These are phyloP conservation scores for Umimayanthus chanpuru DNA, from an alignment of 92 coral and sea anemone genomes.

Conservation along the genomic window DNA sequence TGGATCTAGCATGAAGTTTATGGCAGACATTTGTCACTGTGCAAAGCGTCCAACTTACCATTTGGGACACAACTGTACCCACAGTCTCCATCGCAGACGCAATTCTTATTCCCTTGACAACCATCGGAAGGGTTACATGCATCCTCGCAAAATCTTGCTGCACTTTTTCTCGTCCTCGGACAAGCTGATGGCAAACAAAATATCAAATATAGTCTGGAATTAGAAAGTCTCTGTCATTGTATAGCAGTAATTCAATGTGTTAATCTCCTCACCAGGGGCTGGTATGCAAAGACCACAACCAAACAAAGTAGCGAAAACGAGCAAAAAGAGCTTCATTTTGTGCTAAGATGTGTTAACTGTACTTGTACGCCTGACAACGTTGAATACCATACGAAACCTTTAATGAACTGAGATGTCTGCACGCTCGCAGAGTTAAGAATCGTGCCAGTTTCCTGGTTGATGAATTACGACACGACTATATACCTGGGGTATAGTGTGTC, in stretches of 20 bases:
- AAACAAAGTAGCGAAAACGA: too few species aligned
- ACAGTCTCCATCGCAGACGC: conserved; percentile 5
- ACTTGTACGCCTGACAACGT: neutral
- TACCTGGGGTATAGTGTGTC: neutral
- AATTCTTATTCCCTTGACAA: conserved; percentile 26
- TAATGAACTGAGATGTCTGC: too few species aligned
- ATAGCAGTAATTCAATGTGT: too few species aligned
- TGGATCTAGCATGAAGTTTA: neutral
- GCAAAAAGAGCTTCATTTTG: neutral
- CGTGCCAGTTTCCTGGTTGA: too few species aligned
- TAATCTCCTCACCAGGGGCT: too few species aligned
- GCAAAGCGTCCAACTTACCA: conserved; percentile 30
- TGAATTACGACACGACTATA: too few species aligned
- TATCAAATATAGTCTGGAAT: neutral
- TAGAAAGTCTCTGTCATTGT: neutral
- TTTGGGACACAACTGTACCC: neutral
- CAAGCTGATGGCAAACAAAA: neutral
- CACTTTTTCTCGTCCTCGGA: conserved; percentile 1
- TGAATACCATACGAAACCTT: neutral
- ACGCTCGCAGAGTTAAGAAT: too few species aligned
- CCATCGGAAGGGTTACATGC: conserved; percentile 7
- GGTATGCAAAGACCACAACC: too few species aligned
- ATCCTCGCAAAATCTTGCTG: conserved; percentile 21
- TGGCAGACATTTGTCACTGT: neutral
- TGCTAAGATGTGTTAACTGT: neutral